Evolutionary conservation across 2,888 invertebrate genomes (phyloP), one percentile per base, ranked within the genome.

Genomic region (Sinodicranocentrus sp.): DNA sequence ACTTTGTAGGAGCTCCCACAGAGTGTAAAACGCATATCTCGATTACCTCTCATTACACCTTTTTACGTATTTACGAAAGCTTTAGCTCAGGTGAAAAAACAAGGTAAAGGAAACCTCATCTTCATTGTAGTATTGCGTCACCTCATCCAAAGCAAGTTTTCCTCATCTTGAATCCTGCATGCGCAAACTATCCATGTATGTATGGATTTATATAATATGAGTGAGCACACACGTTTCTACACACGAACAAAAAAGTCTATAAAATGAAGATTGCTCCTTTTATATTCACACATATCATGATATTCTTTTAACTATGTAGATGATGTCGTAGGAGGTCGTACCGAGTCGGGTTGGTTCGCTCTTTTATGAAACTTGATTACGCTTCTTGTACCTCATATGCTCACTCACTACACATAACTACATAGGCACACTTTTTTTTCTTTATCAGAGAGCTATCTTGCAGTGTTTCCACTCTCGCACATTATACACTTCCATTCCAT

Each of bases 271-370:
- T 33, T 33, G 10, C 33, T 33, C 33, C 33, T n/a, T n/a, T n/a
- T n/a, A 33, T 33, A 33, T 33, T 33, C 33, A 33, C 33, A 33
- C 10, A 33, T 10, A 63, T 33, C 43, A 48, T 68, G 48, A 48
- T 68, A 48, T 67, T 25, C 23, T 44, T 19, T 70, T 44, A 17
- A n/a, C n/a, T 43, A 43, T 43, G 43, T 43, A 43, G 13, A n/a
- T 33, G 33, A 33, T 52, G 44, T 59, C 61, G 28, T 43, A 73
- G 61, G 48, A 73, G 73, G 73, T 61, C 59, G 59, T 73, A 59
- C 72, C 59, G 25, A 44, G 26, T 73, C 73, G 73, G 73, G 43
- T 44, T 73, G 26, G 17, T 26, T 63, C 73, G 73, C 25, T 48
- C 33, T 10, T 33, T 33, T 33, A 33, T 10, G 10, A 3, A 6